Evolutionary conservation across 2,113 vertebrate genomes (phyloP).

Genomic region (Eudyptes chrysolophus): DNA sequence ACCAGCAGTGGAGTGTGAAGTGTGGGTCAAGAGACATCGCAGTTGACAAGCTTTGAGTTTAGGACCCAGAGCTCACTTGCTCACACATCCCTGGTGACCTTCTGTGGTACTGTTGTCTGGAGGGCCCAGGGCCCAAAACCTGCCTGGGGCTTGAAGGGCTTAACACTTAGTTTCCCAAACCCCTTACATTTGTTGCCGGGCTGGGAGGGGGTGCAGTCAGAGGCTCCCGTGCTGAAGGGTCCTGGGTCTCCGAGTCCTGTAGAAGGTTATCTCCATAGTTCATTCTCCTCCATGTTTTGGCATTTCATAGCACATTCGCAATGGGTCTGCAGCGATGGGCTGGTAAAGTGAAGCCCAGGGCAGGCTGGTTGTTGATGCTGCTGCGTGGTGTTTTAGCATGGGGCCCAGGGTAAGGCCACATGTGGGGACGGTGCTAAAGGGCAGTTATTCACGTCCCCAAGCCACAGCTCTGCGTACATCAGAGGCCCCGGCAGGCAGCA

Average conservation of each 20-base stretch:
- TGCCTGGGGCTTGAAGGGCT: neutral
- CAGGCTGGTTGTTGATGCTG: neutral
- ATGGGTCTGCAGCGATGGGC: neutral
- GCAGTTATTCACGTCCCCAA: too few relatives aligned
- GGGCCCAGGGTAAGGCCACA: too few relatives aligned
- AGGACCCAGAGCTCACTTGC: neutral
- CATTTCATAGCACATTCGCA: accelerated
- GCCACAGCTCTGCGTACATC: neutral
- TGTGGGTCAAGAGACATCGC: neutral
- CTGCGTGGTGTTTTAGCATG: accelerated
- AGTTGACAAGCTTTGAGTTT: neutral
- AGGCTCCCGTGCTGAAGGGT: neutral
- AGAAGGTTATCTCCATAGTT: neutral
- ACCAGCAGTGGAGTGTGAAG: neutral
- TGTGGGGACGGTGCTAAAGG: neutral
- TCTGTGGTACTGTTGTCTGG: neutral
- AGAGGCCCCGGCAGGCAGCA: neutral
- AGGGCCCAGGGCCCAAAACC: neutral
- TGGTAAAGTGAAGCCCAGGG: neutral
- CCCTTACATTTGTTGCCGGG: too few relatives aligned
- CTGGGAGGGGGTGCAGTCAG: neutral
- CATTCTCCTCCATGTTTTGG: neutral
- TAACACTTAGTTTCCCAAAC: neutral
- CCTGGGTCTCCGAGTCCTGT: too few relatives aligned
- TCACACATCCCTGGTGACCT: neutral